Evolutionary conservation across 2,113 vertebrate genomes (phyloP).

Genomic region (Odontophorus gujanensis): DNA sequence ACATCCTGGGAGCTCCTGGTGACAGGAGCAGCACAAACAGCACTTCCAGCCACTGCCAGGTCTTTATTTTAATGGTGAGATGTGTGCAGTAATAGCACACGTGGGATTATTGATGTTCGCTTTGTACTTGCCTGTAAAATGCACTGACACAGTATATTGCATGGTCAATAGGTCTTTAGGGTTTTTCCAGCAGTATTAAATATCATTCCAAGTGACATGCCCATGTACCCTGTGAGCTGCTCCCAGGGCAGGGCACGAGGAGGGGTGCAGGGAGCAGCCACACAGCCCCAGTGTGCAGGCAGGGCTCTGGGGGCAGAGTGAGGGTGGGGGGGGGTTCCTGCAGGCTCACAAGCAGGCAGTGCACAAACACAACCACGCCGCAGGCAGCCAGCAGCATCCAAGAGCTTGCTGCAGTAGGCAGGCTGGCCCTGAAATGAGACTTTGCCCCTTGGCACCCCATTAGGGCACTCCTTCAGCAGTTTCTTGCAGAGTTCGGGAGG

Average conservation of each 20-base stretch:
- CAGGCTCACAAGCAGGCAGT: fast-evolving
- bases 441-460: background rate
- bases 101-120: slow-evolving; percentile 54
- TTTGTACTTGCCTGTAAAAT: slow-evolving; percentile 49
- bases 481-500: background rate
- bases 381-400: fast-evolving
- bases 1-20: fast-evolving
- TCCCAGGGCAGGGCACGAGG: fast-evolving
- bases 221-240: background rate
- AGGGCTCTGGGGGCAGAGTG: background rate
- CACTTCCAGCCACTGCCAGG: background rate
- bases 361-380: background rate
- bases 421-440: fast-evolving
- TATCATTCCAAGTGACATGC: slow-evolving; percentile 17
- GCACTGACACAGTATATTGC: slow-evolving; percentile 53
- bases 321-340: too few relatives aligned
- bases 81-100: slow-evolving; percentile 2
- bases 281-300: background rate
- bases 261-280: fast-evolving
- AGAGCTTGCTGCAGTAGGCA: fast-evolving
- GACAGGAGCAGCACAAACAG: background rate
- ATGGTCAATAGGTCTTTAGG: background rate
- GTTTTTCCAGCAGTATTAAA: slow-evolving; percentile 46
- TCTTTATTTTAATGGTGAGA: slow-evolving; percentile 36
- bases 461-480: background rate